Evolutionary conservation across 1,140 invertebrate genomes (phyloP).

Genomic region (Bombus polaris): DNA sequence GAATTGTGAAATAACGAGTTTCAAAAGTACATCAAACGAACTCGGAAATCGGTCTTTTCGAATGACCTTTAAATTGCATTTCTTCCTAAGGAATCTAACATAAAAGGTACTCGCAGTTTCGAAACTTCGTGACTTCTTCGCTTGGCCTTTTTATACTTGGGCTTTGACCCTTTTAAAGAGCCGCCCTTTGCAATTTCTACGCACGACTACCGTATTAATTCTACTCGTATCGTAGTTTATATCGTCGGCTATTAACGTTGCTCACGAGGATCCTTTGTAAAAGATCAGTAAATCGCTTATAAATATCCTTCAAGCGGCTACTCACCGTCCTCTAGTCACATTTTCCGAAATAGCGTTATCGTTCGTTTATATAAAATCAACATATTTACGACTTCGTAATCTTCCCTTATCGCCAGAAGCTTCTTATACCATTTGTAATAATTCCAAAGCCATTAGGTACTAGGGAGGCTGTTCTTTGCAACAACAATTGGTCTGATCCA

Average conservation of each 20-base stretch:
- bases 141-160: constrained; percentile 5
- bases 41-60: not conserved
- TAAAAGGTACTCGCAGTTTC: constrained; percentile 35
- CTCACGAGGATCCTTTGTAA: constrained; percentile 6
- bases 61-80: constrained; percentile 64
- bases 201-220: constrained; percentile 42
- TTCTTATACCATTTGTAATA: not conserved
- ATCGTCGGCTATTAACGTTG: constrained; percentile 54
- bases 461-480: too few relatives aligned
- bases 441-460: not conserved
- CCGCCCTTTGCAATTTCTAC: constrained; percentile 42
- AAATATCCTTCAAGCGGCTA: too few relatives aligned
- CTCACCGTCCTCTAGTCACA: too few relatives aligned
- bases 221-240: constrained; percentile 56
- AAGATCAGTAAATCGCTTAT: not conserved
- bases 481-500: not conserved
- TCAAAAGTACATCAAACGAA: not conserved
- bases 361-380: not conserved
- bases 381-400: constrained; percentile 4
- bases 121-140: constrained; percentile 35
- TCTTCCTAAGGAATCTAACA: constrained; percentile 36
- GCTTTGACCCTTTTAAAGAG: not conserved
- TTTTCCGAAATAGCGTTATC: not conserved
- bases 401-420: not conserved
- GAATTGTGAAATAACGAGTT: not conserved